Base-by-base conservation (phyloP, 1,140 invertebrate species). In the Cecropterus lyciades region DNA sequence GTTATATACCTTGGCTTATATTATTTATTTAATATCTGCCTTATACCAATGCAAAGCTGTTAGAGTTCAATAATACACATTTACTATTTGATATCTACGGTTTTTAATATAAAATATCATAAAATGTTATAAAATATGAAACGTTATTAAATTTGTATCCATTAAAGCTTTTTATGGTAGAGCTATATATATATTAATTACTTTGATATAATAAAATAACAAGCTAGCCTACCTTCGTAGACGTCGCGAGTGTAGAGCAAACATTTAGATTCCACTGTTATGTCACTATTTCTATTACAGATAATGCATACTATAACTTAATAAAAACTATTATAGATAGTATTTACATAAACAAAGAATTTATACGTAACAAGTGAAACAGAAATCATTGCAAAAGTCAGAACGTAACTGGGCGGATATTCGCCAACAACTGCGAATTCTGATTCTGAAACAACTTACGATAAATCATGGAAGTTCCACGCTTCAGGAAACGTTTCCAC, bases 171-270 rank as follows among this genome's bases (percentile, higher is more conserved):
- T 20, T 20, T 20, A 20, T 5, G 20, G 1, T 0, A 11, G 10
- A 37, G 9, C 33, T 37, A 33, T 10, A 10, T 37, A 11, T 11
- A 2, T 11, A 37, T n/a, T 10, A 37, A 37, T 37, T 1, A 37
- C 11, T 10, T n/a, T 30, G 7, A 30, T 0, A 8, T 7, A 30
- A 8, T 30, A 30, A 8, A 8, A 6, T 3, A n/a, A n/a, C n/a
- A 6, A 37, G 9, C 33, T 37, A 57, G 57, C 77, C 73, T 76
- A 88, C 87, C 87, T 84, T 74, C 85, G 79, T 72, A 90, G 75
- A 49, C 82, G 73, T 46, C 71, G 75, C 30, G 85, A 85, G 60
- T 81, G 77, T 51, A 86, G 75, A 75, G 80, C 70, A 83, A 90
- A 86, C 87, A 89, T 90, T 85, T 78, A 73, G 62, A 74, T 68